phyloP scores from a whole-genome alignment of 2,888 invertebrate genomes.

The Eupeodes luniger region DNA sequence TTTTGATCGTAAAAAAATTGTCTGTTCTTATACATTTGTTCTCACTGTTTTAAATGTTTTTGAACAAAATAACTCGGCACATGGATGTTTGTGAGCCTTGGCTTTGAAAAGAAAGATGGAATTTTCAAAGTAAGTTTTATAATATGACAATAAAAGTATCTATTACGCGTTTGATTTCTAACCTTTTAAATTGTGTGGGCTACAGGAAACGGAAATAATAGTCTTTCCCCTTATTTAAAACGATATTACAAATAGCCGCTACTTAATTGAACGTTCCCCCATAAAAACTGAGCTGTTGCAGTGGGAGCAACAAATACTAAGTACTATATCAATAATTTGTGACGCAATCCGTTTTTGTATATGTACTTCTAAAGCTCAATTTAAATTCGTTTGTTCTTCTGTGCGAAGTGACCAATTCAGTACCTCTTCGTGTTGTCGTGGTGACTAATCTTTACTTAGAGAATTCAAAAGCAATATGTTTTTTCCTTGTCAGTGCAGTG shows the following conservation, averaged over 20 bases:
- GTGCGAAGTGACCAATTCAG: slow-evolving; percentile 23
- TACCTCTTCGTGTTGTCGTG: slow-evolving; percentile 47
- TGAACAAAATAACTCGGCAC: no score
- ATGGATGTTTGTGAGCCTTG: no score
- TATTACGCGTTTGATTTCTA: neutral
- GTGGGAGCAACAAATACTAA: slow-evolving; percentile 12
- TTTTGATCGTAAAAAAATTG: no score
- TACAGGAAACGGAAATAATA: slow-evolving; percentile 71
- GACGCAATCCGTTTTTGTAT: slow-evolving; percentile 25
- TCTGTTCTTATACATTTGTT: no score
- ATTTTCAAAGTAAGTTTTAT: neutral
- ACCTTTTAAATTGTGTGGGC: slow-evolving; percentile 11
- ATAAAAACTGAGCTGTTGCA: neutral
- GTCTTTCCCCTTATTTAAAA: slow-evolving; percentile 47
- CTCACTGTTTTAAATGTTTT: no score
- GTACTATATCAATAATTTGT: slow-evolving; percentile 27
- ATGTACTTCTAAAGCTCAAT: slow-evolving; percentile 49
- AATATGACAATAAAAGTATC: neutral
- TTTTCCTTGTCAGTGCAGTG: slow-evolving; percentile 8
- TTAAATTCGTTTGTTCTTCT: slow-evolving; percentile 40
- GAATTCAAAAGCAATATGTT: slow-evolving; percentile 14
- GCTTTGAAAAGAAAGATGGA: neutral
- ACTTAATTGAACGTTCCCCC: slow-evolving; percentile 62
- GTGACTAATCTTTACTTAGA: slow-evolving; percentile 42
- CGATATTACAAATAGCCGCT: slow-evolving; percentile 37